Conservation (phyloP, 2,113 vertebrate species). For the Perca schrenkii region DNA sequence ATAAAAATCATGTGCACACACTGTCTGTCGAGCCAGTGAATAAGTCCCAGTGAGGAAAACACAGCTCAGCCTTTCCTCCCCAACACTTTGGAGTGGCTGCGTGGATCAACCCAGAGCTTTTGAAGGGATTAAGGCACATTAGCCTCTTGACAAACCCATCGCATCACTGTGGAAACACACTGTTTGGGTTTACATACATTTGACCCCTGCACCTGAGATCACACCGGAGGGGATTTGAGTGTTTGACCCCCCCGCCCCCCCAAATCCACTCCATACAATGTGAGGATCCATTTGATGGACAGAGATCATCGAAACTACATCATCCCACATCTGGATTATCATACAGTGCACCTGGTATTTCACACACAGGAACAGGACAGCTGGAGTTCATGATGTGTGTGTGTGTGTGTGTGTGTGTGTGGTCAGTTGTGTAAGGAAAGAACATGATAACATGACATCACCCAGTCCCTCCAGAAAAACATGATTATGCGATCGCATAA, state of each 20-base stretch:
- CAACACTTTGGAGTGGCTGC: slow-evolving; percentile 21
- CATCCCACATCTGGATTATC: slow-evolving; percentile 38
- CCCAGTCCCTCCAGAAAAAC: too few species aligned
- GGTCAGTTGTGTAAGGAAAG: not conserved
- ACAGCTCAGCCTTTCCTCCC: slow-evolving; percentile 23
- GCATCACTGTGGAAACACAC: slow-evolving; percentile 47
- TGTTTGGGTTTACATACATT: slow-evolving; percentile 65
- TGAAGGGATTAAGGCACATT: slow-evolving; percentile 69
- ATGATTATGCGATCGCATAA: too few species aligned
- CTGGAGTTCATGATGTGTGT: not conserved
- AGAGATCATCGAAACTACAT: slow-evolving; percentile 24
- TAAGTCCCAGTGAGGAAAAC: slow-evolving; percentile 36
- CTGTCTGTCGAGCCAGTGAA: slow-evolving; percentile 23
- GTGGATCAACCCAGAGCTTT: slow-evolving; percentile 43
- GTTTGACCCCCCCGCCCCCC: slow-evolving; percentile 42
- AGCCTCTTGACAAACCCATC: slow-evolving; percentile 64
- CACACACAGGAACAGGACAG: not conserved
- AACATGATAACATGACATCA: too few species aligned
- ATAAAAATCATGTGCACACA: slow-evolving; percentile 37
- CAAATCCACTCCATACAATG: slow-evolving; percentile 58
- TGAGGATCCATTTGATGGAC: slow-evolving; percentile 54
- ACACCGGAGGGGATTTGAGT: slow-evolving; percentile 37
- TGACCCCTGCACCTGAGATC: slow-evolving; percentile 66
- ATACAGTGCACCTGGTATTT: slow-evolving; percentile 50
- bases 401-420: not conserved